Conservation (phyloP, 2,113 vertebrate species). For the Glaucidium brasilianum region DNA sequence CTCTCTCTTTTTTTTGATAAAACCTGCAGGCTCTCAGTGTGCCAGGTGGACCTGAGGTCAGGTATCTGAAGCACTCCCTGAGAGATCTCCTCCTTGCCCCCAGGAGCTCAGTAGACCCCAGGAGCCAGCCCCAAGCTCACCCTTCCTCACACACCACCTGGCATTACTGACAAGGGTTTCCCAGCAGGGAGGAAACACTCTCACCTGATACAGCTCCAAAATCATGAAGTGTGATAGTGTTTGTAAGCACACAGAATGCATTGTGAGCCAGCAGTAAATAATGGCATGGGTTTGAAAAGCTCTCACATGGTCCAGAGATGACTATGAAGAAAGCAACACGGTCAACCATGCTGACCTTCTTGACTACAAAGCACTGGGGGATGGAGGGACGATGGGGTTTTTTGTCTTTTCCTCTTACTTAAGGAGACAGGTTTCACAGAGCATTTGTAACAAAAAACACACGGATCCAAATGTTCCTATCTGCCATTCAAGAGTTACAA, state of each 20-base stretch:
- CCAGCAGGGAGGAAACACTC: background rate
- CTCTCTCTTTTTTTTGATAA: background rate
- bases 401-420: background rate
- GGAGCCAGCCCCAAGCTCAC: background rate
- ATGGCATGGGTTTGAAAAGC: background rate
- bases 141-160: background rate
- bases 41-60: background rate
- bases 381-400: rapidly evolving
- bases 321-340: background rate
- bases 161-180: background rate
- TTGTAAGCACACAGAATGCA: background rate
- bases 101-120: background rate
- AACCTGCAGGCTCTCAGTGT: background rate
- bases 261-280: background rate
- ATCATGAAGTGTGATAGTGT: background rate
- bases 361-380: background rate
- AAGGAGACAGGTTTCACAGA: background rate
- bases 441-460: background rate
- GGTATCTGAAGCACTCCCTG: background rate
- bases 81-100: background rate
- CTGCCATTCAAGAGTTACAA: background rate
- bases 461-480: background rate
- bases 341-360: background rate
- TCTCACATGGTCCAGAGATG: background rate
- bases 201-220: background rate